These are phyloP conservation scores for Acrocephalus arundinaceus DNA, from an alignment of 2,113 vertebrate genomes.

Conservation along the genomic window DNA sequence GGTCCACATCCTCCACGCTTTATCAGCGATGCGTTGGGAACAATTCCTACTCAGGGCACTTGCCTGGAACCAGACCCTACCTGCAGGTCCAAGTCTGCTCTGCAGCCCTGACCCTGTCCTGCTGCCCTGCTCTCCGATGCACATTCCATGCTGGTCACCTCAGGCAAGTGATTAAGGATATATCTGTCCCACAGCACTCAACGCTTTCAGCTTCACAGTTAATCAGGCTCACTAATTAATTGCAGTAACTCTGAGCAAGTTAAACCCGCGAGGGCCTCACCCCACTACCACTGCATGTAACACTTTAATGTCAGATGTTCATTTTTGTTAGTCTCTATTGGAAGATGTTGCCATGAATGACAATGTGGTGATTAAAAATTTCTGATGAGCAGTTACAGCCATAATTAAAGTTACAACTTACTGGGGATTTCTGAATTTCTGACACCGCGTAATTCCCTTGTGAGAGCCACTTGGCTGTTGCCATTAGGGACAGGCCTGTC, in stretches of 20 bases:
- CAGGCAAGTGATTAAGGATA: constrained; percentile 22
- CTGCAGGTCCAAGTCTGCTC: not conserved
- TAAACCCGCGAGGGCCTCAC: not conserved
- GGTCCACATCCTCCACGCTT: not conserved
- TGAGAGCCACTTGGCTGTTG: constrained; percentile 84
- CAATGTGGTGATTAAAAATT: not conserved
- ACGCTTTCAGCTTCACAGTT: not conserved
- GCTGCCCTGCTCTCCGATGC: not conserved
- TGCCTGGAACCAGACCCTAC: not conserved
- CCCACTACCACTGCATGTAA: not conserved
- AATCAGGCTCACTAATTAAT: constrained; percentile 34
- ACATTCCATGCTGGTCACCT: not conserved
- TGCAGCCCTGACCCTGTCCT: not conserved
- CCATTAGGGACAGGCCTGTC: constrained; percentile 85
- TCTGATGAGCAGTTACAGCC: not conserved
- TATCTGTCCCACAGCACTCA: not conserved
- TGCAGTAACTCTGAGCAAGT: not conserved
- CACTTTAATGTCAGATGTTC: not conserved
- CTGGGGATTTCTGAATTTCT: constrained; percentile 87
- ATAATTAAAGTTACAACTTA: constrained; percentile 64
- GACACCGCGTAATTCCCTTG: constrained; percentile 91
- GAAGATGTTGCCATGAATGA: not conserved
- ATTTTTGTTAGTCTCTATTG: not conserved
- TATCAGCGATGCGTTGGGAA: not conserved
- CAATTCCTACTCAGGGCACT: not conserved